These are phyloP conservation scores for Pseudomugil tenellus DNA, from an alignment of 2,797 vertebrate species.

Conservation along the genomic window DNA sequence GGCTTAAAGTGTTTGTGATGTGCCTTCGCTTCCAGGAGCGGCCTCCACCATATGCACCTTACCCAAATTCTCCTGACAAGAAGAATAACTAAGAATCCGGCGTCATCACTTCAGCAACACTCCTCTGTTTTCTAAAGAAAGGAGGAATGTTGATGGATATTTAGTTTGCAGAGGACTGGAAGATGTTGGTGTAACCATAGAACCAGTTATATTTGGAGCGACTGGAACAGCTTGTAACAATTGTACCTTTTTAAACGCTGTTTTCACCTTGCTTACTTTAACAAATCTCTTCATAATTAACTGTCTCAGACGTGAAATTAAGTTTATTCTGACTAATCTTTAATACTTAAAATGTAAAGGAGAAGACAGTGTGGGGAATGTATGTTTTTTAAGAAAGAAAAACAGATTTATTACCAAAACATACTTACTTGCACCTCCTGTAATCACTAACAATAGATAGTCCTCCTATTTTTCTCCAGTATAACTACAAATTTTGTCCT, in stretches of 20 bases:
- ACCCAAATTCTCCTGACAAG: constrained; percentile 86
- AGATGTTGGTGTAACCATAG: constrained; percentile 30
- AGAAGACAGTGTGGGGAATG: constrained; percentile 37
- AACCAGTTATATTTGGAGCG: constrained; percentile 35
- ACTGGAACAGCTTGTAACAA: constrained; percentile 12
- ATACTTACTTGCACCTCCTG: constrained; percentile 52
- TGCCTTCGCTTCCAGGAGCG: constrained; percentile 80
- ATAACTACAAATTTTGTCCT: constrained; percentile 23
- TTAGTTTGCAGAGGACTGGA: constrained; percentile 28
- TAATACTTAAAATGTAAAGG: constrained; percentile 13
- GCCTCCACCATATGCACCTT: constrained; percentile 90
- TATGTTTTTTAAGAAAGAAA: constrained; percentile 45
- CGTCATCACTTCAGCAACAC: constrained; percentile 32
- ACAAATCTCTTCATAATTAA: constrained; percentile 27
- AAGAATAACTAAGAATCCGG: constrained; percentile 80
- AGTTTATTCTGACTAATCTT: constrained; percentile 25
- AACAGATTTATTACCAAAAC: constrained; percentile 64
- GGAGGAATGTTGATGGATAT: constrained; percentile 11
- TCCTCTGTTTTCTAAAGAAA: constrained; percentile 43
- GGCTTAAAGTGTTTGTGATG: background rate
- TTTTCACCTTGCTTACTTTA: constrained; percentile 24
- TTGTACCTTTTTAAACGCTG: constrained; percentile 22
- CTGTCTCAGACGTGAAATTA: constrained; percentile 27
- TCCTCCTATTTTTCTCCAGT: constrained; percentile 47
- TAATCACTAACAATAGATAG: constrained; percentile 47